A percentile compares a stretch with the other conserved stretches of the same genome.
Evolutionary conservation across 2,113 vertebrate genomes (phyloP).

Genomic region (Oostethus manadensis): DNA sequence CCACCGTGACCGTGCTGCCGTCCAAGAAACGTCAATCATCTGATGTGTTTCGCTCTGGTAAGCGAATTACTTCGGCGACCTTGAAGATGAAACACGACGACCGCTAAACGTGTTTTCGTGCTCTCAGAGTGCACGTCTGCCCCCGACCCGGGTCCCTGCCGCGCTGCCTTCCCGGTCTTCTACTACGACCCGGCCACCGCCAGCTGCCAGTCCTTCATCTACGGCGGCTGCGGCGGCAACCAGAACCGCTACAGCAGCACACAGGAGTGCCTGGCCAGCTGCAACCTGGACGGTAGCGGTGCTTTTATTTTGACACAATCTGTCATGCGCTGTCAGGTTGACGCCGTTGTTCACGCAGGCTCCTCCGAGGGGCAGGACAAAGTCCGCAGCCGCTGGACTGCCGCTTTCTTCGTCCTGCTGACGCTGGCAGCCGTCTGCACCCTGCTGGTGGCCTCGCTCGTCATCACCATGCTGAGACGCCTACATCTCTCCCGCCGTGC

Average conservation of each 20-base stretch:
- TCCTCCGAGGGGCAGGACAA: background rate
- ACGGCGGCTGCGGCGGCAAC: conserved; percentile 68
- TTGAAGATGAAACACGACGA: too few relatives aligned
- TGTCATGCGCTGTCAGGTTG: background rate
- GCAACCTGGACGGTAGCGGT: conserved; percentile 30
- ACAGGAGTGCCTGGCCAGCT: conserved; percentile 58
- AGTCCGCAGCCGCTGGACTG: conserved; percentile 38
- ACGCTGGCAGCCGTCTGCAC: conserved; percentile 53
- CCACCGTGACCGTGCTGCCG: conserved; percentile 8
- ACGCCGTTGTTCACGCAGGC: conserved; percentile 14
- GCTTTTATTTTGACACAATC: background rate
- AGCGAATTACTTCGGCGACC: background rate
- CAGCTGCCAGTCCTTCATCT: conserved; percentile 53
- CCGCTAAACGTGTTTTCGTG: too few relatives aligned
- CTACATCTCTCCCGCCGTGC: background rate
- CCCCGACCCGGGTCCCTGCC: conserved; percentile 47
- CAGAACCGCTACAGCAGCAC: conserved; percentile 48
- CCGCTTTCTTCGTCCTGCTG: conserved; percentile 65
- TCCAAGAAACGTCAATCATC: background rate
- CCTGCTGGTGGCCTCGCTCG: conserved; percentile 50
- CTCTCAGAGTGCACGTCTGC: conserved; percentile 29
- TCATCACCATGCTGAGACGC: conserved; percentile 54
- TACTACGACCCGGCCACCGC: conserved; percentile 32
- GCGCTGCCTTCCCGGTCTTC: conserved; percentile 49
- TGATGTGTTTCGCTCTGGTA: background rate